Base-by-base conservation (phyloP, 2,888 invertebrate genomes). In the Protonemura montana region DNA sequence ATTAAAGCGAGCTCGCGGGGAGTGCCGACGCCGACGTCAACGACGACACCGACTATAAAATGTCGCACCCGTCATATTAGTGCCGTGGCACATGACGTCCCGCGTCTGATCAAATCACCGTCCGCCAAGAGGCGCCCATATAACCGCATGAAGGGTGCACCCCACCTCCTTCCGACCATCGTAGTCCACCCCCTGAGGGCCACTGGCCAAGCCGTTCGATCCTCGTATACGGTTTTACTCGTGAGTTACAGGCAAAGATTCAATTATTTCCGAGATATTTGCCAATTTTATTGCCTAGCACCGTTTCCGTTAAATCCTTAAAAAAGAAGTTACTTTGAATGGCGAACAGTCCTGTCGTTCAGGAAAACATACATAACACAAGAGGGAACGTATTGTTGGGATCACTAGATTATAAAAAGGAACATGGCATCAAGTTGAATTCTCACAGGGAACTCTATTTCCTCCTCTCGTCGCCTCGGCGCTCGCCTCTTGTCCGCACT, bases 31-130 rank as follows among this genome's bases (percentile, higher is more conserved):
- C 1, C 59, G 13, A 21, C 59, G 59, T 21, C 59, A 21, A 21
- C 59, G 59, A 3, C 16, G 59, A 59, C 59, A 21, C 21, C 16
- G 59, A 59, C 59, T 59, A 59, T 59, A 59, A 59, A 59, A 59
- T 59, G 59, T 59, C 59, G 59, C 59, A 59, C 59, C 59, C 59
- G 59, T 59, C 59, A 59, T 59, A 59, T 59, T 59, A 59, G 59
- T 21, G 59, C 59, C 59, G 1, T 59, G 59, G 16, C 59, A 59
- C 59, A 21, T 59, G 59, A 59, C 59, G 59, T 3, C 21, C 21
- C 59, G 59, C 59, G 59, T 59, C 59, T 59, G 13, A 59, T 59
- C 59, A 13, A 59, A 59, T 59, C 13, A 59, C 59, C 59, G 59
- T 59, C 13, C 16, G 59, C 16, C 16, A 59, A 59, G 21, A 59